Conservation (phyloP, 2,888 invertebrate species). For the Meandrusa payeni region DNA sequence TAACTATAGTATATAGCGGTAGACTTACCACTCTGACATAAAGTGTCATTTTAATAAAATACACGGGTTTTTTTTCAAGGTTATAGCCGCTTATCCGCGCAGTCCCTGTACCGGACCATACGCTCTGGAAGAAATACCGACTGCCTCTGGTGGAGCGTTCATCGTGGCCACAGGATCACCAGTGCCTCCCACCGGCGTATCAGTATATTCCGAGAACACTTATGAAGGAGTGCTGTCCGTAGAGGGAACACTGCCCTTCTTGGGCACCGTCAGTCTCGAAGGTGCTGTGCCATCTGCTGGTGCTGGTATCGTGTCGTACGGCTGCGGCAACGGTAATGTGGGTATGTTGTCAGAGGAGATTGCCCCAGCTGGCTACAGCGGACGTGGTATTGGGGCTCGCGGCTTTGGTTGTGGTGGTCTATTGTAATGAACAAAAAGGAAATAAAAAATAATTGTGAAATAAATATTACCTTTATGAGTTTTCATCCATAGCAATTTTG, state of each 20-base stretch:
- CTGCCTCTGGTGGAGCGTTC: slow-evolving; percentile 11
- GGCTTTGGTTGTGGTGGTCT: slow-evolving; percentile 19
- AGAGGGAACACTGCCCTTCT: slow-evolving; percentile 32
- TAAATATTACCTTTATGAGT: too few relatives aligned
- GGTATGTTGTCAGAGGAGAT: slow-evolving; percentile 39
- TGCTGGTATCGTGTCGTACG: slow-evolving; percentile 42
- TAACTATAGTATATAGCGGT: too few relatives aligned
- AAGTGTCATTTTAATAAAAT: too few relatives aligned
- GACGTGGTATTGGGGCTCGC: slow-evolving; percentile 15
- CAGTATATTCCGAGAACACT: slow-evolving; percentile 43
- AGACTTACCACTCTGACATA: too few relatives aligned
- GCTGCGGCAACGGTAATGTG: slow-evolving; percentile 44
- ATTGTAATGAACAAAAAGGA: not conserved
- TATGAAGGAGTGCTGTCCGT: slow-evolving; percentile 27
- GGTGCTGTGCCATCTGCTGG: slow-evolving; percentile 41
- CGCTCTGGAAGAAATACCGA: slow-evolving; percentile 4
- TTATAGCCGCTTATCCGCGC: slow-evolving; percentile 18
- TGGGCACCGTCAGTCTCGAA: slow-evolving; percentile 43
- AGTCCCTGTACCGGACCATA: slow-evolving; percentile 6
- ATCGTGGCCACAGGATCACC: slow-evolving; percentile 35
- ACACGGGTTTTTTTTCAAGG: too few relatives aligned
- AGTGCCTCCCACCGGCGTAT: slow-evolving; percentile 39
- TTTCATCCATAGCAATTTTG: too few relatives aligned
- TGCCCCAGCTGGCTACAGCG: slow-evolving; percentile 7
- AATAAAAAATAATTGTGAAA: too few relatives aligned